A percentile compares a stretch with the other conserved stretches of the same genome.
Evolutionary conservation across 2,797 vertebrate species (phyloP).

Genomic region (Buceros bicornis): DNA sequence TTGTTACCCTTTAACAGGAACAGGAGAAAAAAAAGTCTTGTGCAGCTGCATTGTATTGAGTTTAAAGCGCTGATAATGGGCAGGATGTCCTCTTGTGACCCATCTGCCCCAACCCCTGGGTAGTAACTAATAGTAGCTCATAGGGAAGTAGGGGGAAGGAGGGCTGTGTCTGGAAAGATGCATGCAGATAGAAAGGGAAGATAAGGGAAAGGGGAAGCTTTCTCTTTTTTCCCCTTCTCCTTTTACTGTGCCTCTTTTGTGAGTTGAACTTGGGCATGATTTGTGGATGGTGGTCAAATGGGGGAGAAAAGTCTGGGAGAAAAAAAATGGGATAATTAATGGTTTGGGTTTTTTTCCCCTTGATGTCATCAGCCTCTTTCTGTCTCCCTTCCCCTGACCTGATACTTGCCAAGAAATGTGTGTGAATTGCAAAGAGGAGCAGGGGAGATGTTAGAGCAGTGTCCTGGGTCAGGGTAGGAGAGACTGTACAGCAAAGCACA

Average conservation of each 20-base stretch:
- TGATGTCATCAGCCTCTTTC: background rate
- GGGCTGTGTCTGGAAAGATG: background rate
- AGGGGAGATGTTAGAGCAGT: background rate
- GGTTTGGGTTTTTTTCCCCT: background rate
- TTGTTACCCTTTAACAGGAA: background rate
- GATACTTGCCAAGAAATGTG: background rate
- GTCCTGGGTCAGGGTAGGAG: background rate
- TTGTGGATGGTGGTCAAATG: background rate
- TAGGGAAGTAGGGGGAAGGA: background rate
- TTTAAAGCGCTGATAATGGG: background rate
- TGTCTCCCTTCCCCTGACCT: background rate
- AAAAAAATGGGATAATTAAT: background rate
- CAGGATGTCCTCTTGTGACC: background rate
- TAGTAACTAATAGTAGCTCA: background rate
- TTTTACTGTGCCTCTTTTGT: background rate
- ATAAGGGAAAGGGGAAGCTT: background rate
- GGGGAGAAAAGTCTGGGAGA: background rate
- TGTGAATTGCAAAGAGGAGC: background rate
- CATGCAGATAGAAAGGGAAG: background rate
- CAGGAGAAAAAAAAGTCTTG: background rate
- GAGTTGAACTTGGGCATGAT: background rate
- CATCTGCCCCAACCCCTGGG: background rate
- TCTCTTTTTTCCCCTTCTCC: too few species aligned
- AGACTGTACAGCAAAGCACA: background rate
- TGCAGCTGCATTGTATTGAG: background rate